Evolutionary conservation across 2,797 vertebrate species (phyloP).

Genomic region (Cryptoprocta ferox): DNA sequence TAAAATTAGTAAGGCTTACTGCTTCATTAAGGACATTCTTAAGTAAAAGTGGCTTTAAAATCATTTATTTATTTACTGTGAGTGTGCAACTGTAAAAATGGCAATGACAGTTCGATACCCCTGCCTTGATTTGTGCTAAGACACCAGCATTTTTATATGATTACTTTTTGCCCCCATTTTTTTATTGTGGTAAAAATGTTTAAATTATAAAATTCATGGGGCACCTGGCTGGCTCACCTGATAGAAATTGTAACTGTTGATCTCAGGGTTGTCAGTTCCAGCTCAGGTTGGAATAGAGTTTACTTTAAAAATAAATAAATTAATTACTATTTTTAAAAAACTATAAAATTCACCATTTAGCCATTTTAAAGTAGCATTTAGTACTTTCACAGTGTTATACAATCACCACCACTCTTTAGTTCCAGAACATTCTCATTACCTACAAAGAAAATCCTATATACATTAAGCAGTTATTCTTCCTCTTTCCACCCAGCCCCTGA

Average conservation of each 20-base stretch:
- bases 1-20: background rate
- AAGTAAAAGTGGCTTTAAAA: background rate
- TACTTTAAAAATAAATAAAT: no score
- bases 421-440: no score
- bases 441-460: no score
- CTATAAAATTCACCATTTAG: background rate
- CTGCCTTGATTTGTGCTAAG: background rate
- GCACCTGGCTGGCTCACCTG: background rate
- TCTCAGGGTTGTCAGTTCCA: background rate
- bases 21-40: background rate
- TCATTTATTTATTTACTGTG: background rate
- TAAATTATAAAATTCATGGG: background rate
- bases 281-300: background rate
- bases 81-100: background rate
- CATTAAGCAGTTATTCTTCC: no score
- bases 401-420: background rate
- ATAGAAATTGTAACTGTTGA: background rate
- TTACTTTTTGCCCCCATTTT: background rate
- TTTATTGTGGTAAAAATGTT: background rate
- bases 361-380: background rate
- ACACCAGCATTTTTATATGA: background rate
- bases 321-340: background rate
- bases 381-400: background rate
- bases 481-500: no score
- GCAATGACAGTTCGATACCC: background rate